Evolutionary conservation across 2,797 vertebrate species (phyloP), one percentile per base, ranked within the genome.

Genomic region (Cryptoprocta ferox): DNA sequence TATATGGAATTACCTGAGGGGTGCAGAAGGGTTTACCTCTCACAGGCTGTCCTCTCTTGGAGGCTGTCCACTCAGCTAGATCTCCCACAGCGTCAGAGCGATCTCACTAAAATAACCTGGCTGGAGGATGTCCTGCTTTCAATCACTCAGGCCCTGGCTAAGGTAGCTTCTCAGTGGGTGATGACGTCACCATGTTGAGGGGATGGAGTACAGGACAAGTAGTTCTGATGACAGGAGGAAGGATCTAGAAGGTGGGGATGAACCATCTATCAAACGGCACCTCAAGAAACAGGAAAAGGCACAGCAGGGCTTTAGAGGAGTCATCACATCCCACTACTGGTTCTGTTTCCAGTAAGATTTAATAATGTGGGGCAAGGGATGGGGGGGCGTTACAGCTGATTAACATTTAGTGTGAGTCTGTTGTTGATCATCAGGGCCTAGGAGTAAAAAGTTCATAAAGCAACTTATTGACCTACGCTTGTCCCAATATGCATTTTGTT

Each of bases 341-440:
- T 78, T 94, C 75, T 81, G 59, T 21, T 26, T 76, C 37, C 3
- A 71, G 21, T 53, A 65, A 66, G 48, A 91, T 65, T 96, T 89
- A 89, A 86, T 65, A 19, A 86, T 2, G 21, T 71, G 39, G 83
- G 30, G 14, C 75, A 68, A 30, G 48, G 30, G 50, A 16, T 16
- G 19, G 7, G 14, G 14, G 19, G 21, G n/a, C 30, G 56, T 68
- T 26, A 70, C 0, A 87, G 37, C 68, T 18, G 66, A 71, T 91
- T 95, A 89, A 81, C 42, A 87, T 70, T 96, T 45, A 85, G 26
- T 66, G 26, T 61, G 80, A 65, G 42, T 76, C 56, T 92, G 71
- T 0, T 42, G 15, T 48, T 66, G 75, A 81, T 84, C 21, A 45
- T 37, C 70, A 91, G 13, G 32, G 39, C 50, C 45, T 66, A 63